Conservation (phyloP, 2,797 vertebrate genomes). For the Danio choprae region DNA sequence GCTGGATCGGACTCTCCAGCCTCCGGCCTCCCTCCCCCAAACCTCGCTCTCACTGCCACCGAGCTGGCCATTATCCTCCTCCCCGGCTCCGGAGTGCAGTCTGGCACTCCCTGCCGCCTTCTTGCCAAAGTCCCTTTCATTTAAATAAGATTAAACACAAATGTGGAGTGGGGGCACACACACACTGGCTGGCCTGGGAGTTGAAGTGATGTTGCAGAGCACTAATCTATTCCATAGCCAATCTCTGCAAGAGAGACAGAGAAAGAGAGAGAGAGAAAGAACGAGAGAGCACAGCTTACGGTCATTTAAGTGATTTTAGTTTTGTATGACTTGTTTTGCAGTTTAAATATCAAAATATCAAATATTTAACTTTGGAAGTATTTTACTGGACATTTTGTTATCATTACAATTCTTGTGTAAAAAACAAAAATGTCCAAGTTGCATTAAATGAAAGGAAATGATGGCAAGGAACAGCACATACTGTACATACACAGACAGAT, state of each 20-base stretch:
- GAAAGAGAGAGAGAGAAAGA: conserved; percentile 23
- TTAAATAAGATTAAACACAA: conserved; percentile 75
- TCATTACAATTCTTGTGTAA: neutral
- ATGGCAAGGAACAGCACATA: neutral
- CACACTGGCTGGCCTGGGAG: conserved; percentile 59
- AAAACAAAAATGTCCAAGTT: neutral
- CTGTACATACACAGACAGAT: too few species aligned
- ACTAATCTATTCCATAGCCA: conserved; percentile 56
- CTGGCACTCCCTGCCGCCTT: conserved; percentile 73
- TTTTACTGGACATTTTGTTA: neutral
- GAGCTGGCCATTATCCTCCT: conserved; percentile 73
- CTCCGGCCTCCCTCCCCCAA: conserved; percentile 61
- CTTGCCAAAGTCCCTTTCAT: conserved; percentile 75
- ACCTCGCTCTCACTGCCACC: conserved; percentile 67
- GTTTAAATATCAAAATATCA: neutral
- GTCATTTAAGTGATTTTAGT: neutral
- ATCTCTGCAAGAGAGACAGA: conserved; percentile 41
- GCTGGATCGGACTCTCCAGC: conserved; percentile 68
- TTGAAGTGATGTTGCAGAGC: conserved; percentile 58
- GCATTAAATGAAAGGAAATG: neutral
- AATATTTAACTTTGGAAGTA: neutral
- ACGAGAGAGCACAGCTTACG: conserved; percentile 25
- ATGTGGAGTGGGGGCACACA: conserved; percentile 62
- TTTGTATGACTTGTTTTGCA: neutral
- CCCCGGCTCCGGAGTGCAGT: conserved; percentile 65